Percentiles rank a stretch among this genome's conserved stretches.
Evolutionary conservation across 2,797 vertebrate species (phyloP).

Genomic region (Chrysocyon brachyurus): DNA sequence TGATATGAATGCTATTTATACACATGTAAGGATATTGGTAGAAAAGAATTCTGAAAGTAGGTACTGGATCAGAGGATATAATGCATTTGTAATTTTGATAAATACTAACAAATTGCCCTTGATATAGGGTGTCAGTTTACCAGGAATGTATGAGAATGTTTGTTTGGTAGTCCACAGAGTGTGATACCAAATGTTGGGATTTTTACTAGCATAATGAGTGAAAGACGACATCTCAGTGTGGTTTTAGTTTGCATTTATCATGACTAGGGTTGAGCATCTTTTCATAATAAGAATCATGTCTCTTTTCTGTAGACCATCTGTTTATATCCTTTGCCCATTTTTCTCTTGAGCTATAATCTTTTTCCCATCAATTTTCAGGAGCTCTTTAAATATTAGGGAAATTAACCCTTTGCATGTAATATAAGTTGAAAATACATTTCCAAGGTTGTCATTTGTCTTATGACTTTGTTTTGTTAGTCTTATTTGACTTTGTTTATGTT

Average conservation of each 20-base stretch:
- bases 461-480: neutral
- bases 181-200: neutral
- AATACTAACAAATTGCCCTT: neutral
- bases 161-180: neutral
- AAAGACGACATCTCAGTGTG: neutral
- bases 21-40: neutral
- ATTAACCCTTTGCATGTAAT: constrained; percentile 29
- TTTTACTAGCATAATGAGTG: neutral
- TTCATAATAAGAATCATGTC: constrained; percentile 27
- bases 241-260: constrained; percentile 37
- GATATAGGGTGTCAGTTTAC: neutral
- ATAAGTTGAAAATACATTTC: constrained; percentile 39
- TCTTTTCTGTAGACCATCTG: constrained; percentile 52
- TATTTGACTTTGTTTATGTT: neutral
- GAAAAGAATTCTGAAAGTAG: neutral
- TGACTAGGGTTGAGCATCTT: constrained; percentile 24
- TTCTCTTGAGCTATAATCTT: constrained; percentile 16
- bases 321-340: constrained; percentile 59
- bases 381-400: neutral
- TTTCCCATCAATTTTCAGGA: constrained; percentile 28
- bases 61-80: neutral
- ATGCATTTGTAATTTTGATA: neutral
- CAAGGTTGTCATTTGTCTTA: constrained; percentile 13
- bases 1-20: neutral
- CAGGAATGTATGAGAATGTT: neutral